Conservation (phyloP, 2,888 invertebrate genomes). For the Drosophila gaucha region DNA sequence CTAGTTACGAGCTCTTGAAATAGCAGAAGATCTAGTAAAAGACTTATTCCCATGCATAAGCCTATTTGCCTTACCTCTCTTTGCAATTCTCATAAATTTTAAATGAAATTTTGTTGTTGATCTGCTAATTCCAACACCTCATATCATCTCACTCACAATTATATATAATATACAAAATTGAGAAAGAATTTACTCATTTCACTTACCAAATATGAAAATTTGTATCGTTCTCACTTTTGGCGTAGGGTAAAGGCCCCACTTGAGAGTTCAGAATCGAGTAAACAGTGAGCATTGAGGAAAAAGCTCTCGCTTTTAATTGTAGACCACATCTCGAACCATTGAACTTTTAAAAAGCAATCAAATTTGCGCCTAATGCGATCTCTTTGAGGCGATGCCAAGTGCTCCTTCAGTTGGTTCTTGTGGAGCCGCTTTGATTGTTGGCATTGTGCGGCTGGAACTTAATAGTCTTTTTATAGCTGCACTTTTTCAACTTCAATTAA, state of each 20-base stretch:
- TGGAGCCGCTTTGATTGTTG: slow-evolving; percentile 56
- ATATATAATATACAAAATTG: slow-evolving; percentile 33
- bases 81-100: too few species aligned
- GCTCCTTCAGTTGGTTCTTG: slow-evolving; percentile 16
- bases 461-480: slow-evolving; percentile 80
- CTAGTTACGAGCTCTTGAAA: background rate
- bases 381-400: slow-evolving; percentile 41
- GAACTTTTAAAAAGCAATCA: slow-evolving; percentile 73
- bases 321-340: slow-evolving; percentile 54
- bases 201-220: slow-evolving; percentile 63
- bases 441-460: slow-evolving; percentile 47
- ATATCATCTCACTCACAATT: slow-evolving; percentile 8
- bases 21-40: too few species aligned
- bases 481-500: slow-evolving; percentile 79
- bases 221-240: slow-evolving; percentile 47
- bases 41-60: too few species aligned
- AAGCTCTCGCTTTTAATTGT: slow-evolving; percentile 54
- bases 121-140: slow-evolving; percentile 31
- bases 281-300: slow-evolving; percentile 50
- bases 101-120: background rate
- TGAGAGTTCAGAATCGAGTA: slow-evolving; percentile 37
- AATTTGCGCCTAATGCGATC: slow-evolving; percentile 62
- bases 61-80: too few species aligned
- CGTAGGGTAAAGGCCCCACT: slow-evolving; percentile 21
- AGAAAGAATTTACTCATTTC: slow-evolving; percentile 45